Percentiles rank a stretch among this genome's conserved stretches.
Evolutionary conservation across 2,113 vertebrate species (phyloP).

Genomic region (Tauraco erythrolophus): DNA sequence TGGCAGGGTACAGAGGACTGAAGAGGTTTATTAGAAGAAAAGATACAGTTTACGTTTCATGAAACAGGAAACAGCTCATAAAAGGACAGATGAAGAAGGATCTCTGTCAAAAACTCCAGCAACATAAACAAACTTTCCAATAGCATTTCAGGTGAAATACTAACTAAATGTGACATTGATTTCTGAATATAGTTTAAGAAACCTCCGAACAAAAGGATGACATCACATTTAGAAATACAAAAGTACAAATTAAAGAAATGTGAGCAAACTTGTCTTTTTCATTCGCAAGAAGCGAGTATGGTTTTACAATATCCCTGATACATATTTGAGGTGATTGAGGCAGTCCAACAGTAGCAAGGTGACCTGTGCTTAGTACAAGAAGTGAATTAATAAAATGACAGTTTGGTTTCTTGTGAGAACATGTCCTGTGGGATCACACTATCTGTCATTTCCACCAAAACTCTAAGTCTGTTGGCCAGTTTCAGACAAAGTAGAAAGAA

Average conservation of each 20-base stretch:
- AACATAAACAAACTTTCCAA: background rate
- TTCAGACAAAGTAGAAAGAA: background rate
- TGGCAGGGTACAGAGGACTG: background rate
- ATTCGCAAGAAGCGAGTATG: background rate
- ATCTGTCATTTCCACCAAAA: background rate
- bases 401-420: background rate
- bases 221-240: background rate
- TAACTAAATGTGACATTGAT: fast-evolving
- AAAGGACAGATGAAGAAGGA: background rate
- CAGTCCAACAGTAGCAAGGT: background rate
- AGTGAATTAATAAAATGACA: background rate
- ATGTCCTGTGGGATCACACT: background rate
- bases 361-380: background rate
- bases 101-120: background rate
- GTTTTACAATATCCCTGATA: background rate
- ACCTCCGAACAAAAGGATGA: background rate
- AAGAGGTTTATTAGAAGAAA: background rate
- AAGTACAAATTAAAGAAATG: background rate
- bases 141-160: background rate
- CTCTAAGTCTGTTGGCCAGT: background rate
- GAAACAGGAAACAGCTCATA: background rate
- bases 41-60: background rate
- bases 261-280: background rate
- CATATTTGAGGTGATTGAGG: background rate
- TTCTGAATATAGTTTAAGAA: background rate